Base-by-base conservation (phyloP, 2,797 vertebrate species). In the Delichon dasypus region DNA sequence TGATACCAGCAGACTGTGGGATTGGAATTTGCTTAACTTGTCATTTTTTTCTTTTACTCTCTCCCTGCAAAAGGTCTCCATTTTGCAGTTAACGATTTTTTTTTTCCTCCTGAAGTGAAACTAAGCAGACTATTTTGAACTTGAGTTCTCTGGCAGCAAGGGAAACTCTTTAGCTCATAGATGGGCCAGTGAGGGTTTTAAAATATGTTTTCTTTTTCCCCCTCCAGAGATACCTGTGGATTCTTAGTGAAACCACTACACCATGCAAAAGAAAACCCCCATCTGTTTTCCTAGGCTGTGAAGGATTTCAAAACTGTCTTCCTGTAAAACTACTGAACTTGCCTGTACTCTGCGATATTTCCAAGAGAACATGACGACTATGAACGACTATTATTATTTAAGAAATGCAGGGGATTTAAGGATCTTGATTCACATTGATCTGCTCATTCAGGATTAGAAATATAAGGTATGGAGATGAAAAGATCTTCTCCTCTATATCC, bases 21-120 rank as follows among this genome's bases (percentile, higher is more conserved):
- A 88, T 88, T 44, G 85, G 88, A 94, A 94, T 95, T 85, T 72
- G 82, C 76, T 80, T 38, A 26, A 60, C 36, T 85, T 78, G 85
- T 40, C 8, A 51, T 78, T 95, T 90, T 90, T 88, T 68, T 18
- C 7, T 58, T 84, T 78, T 81, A 30, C 27, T 75, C 11, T 83
- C 44, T 89, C 71, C 10, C 71, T 89, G 58, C 21, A 62, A 72
- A 88, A 93, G 20, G 16, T 88, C 88, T 88, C 38, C 21, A 7
- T 94, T 75, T 86, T 90, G 51, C 29, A 36, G 36, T 75, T 81
- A 42, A 44, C 44, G 76, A 2, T 3, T n/a, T n/a, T 65, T 70
- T 78, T 74, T 71, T 67, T 89, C 38, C 32, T 77, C 36, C n/a
- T 65, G 36, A 50, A 81, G 36, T 48, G 30, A 68, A 54, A 44